Evolutionary conservation across 2,113 vertebrate species (phyloP).

Genomic region (Brachypteracias leptosomus): DNA sequence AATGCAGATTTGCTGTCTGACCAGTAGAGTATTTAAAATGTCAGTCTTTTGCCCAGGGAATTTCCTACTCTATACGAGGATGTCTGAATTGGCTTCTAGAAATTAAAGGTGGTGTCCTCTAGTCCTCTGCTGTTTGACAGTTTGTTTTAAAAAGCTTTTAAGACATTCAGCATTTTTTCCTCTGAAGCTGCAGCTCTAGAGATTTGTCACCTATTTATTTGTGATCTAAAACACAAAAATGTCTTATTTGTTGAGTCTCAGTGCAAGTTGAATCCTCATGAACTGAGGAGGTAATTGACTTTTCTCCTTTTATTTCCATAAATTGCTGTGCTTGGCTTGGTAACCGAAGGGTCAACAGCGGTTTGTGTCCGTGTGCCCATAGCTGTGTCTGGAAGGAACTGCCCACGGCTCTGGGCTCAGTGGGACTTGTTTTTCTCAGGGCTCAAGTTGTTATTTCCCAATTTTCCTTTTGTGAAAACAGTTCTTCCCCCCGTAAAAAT

Average conservation of each 20-base stretch:
- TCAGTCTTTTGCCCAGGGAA: neutral
- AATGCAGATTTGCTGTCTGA: neutral
- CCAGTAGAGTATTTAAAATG: neutral
- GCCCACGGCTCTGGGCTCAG: neutral
- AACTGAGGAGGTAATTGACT: neutral
- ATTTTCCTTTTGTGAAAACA: neutral
- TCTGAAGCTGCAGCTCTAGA: neutral
- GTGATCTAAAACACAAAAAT: neutral
- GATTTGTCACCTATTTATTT: neutral
- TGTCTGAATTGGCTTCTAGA: neutral
- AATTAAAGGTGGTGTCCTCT: neutral
- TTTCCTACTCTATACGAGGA: neutral
- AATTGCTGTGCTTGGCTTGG: neutral
- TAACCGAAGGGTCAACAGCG: neutral
- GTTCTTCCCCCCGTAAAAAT: neutral
- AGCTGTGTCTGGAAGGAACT: neutral
- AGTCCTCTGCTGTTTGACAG: neutral
- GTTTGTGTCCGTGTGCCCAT: neutral
- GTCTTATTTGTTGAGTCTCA: rapidly evolving
- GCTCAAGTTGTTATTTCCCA: slow-evolving; percentile 25
- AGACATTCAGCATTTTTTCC: neutral
- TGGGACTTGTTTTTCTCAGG: neutral
- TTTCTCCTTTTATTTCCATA: neutral
- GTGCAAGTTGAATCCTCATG: neutral
- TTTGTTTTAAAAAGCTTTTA: neutral